A percentile compares a stretch with the other conserved stretches of the same genome.
Conservation (phyloP, 2,113 vertebrate genomes). For the Rhinichthys klamathensis region DNA sequence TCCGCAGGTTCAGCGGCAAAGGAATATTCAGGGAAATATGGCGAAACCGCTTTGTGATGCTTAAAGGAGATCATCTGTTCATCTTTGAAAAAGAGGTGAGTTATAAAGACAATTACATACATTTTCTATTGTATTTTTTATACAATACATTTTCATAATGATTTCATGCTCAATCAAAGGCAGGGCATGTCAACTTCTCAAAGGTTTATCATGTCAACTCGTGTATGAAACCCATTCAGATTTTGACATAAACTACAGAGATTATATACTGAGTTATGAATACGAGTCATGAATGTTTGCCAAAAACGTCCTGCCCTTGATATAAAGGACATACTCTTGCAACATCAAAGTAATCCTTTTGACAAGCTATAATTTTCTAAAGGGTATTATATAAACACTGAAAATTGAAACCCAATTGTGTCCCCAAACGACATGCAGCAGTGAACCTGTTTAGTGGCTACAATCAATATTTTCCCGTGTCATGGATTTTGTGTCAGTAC, state of each 20-base stretch:
- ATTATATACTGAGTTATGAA: background rate
- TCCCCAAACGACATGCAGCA: background rate
- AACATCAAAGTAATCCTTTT: conserved; percentile 31
- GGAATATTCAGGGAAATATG: conserved; percentile 96
- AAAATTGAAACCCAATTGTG: background rate
- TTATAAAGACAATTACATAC: background rate
- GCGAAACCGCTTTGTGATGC: conserved; percentile 90
- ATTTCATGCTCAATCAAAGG: background rate
- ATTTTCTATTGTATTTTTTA: too few species aligned
- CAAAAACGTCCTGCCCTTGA: conserved; percentile 16
- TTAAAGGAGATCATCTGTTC: conserved; percentile 90
- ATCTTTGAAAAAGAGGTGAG: conserved; percentile 91
- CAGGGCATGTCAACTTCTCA: background rate
- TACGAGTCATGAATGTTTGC: background rate
- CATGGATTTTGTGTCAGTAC: conserved; percentile 14
- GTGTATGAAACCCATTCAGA: background rate
- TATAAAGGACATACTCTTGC: background rate
- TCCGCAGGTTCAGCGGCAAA: conserved; percentile 93
- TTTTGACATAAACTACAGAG: background rate
- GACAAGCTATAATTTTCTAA: conserved; percentile 11
- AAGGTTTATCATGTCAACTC: background rate
- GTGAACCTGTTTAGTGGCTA: background rate
- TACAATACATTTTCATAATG: background rate
- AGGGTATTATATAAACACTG: conserved; percentile 1
- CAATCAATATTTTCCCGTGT: background rate